A percentile compares a stretch with the other conserved stretches of the same genome.
phyloP scores from a whole-genome alignment of 1,140 invertebrate genomes.

The Artemia franciscana region DNA sequence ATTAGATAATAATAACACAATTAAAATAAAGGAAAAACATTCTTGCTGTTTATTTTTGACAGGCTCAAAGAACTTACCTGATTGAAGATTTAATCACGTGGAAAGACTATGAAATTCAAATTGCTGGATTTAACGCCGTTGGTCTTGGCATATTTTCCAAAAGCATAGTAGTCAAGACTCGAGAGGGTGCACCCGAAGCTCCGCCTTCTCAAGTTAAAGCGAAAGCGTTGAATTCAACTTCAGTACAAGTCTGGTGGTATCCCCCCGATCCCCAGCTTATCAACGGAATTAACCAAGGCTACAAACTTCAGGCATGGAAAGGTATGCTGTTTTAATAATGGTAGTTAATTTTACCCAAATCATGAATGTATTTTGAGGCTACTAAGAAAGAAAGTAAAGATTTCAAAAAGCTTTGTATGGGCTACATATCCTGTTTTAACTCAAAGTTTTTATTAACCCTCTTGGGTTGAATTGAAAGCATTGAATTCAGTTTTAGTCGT shows the following conservation, averaged over 20 bases:
- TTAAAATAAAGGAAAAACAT: no score
- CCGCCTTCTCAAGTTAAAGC: conserved; percentile 58
- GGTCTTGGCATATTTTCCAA: conserved; percentile 78
- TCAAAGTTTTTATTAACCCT: conserved; percentile 49
- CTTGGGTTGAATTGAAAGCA: conserved; percentile 45
- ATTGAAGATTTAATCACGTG: conserved; percentile 87
- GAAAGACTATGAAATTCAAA: conserved; percentile 92
- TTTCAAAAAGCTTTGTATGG: no score
- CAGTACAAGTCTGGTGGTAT: conserved; percentile 55
- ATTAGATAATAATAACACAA: no score
- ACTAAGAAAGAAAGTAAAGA: no score
- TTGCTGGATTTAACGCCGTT: conserved; percentile 91
- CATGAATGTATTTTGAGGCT: no score
- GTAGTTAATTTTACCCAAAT: no score
- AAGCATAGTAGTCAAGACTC: conserved; percentile 76
- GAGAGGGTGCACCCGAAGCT: conserved; percentile 77
- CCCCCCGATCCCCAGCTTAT: conserved; percentile 90
- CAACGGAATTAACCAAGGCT: conserved; percentile 95
- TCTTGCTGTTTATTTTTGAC: no score
- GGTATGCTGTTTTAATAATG: conserved; percentile 9
- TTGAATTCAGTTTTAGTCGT: conserved; percentile 69
- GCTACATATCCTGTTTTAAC: no score
- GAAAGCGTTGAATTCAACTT: conserved; percentile 65
- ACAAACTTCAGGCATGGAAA: conserved; percentile 79
- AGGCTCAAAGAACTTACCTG: conserved; percentile 66